phyloP scores from a whole-genome alignment of 2,113 vertebrate species.

The Poeciliopsis occidentalis region DNA sequence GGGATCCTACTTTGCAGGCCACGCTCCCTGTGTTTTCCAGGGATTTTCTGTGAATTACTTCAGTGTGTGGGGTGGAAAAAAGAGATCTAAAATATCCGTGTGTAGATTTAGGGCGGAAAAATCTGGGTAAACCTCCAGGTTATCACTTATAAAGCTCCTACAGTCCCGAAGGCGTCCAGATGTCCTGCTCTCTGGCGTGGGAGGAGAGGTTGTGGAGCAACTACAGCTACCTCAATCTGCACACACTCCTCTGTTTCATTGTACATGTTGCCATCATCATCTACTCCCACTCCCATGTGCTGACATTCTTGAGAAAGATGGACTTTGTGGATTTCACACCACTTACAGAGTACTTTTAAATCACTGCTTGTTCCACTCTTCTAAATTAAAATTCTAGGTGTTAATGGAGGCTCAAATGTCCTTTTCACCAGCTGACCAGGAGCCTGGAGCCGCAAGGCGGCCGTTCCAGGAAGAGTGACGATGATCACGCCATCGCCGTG shows the following conservation, averaged over 20 bases:
- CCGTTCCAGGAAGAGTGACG: slow-evolving; percentile 69
- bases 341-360: slow-evolving; percentile 10
- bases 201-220: slow-evolving; percentile 70
- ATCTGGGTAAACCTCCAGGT: too few species aligned
- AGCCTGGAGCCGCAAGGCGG: slow-evolving; percentile 79
- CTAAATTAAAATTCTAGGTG: slow-evolving; percentile 13
- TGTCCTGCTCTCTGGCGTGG: slow-evolving; percentile 75
- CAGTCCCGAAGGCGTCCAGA: slow-evolving; percentile 71
- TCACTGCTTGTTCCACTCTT: slow-evolving; percentile 9
- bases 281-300: slow-evolving; percentile 74
- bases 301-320: slow-evolving; percentile 69
- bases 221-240: slow-evolving; percentile 79
- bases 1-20: slow-evolving; percentile 73
- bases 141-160: slow-evolving; percentile 50
- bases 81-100: too few species aligned
- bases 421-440: slow-evolving; percentile 72
- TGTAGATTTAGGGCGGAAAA: too few species aligned
- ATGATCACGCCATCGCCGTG: slow-evolving; percentile 71
- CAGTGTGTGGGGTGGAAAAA: too few species aligned
- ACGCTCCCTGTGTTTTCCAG: slow-evolving; percentile 71
- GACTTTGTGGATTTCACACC: not conserved
- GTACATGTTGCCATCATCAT: slow-evolving; percentile 66
- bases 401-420: slow-evolving; percentile 17
- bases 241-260: slow-evolving; percentile 75
- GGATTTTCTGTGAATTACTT: slow-evolving; percentile 55